phyloP scores from a whole-genome alignment of 2,113 vertebrate species.

The Pteronura brasiliensis region DNA sequence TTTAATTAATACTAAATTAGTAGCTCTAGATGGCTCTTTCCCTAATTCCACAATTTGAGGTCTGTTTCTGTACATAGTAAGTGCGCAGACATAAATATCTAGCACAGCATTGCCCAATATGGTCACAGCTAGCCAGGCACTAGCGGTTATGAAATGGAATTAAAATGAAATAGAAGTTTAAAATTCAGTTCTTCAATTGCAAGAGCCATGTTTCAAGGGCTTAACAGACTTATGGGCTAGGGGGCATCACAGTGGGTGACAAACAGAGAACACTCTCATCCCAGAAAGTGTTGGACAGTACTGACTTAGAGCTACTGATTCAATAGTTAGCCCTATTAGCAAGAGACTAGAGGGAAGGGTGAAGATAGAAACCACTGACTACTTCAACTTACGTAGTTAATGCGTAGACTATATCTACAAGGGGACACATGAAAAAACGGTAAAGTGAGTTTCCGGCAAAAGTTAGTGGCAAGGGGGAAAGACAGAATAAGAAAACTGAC shows the following conservation, averaged over 20 bases:
- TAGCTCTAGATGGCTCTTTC: background rate
- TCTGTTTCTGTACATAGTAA: background rate
- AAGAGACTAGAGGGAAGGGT: background rate
- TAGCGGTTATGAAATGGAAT: background rate
- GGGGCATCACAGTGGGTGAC: too few relatives aligned
- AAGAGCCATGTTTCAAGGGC: background rate
- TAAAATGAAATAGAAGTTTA: background rate
- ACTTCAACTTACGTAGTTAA: background rate
- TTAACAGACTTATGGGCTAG: background rate
- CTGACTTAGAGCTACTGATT: background rate
- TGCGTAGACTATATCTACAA: background rate
- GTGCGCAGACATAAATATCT: background rate
- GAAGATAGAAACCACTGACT: background rate
- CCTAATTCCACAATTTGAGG: background rate
- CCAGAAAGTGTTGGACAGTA: background rate
- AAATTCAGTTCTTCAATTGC: background rate
- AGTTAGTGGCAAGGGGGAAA: background rate
- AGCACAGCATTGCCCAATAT: background rate
- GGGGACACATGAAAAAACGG: background rate
- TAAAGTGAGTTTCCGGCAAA: background rate
- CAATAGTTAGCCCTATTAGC: background rate
- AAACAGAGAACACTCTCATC: background rate
- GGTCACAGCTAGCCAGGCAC: background rate
- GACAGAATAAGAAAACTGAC: background rate
- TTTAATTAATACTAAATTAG: constrained; percentile 3